Evolutionary conservation across 2,113 vertebrate genomes (phyloP).

Genomic region (Plotosus lineatus): DNA sequence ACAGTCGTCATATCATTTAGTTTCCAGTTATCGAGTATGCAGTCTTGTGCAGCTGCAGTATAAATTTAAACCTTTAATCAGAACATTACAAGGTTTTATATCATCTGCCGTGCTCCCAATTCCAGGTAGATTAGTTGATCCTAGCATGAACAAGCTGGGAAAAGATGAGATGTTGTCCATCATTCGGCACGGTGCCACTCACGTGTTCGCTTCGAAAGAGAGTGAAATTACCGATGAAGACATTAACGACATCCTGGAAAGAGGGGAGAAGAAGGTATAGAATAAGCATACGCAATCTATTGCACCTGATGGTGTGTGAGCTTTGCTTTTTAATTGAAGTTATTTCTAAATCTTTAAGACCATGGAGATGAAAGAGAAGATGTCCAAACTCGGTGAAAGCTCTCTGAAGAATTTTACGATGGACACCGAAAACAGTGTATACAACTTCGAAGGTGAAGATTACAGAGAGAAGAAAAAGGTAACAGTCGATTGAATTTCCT

Average conservation of each 20-base stretch:
- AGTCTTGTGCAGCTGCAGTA: too few species aligned
- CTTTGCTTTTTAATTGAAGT: background rate
- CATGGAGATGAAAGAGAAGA: constrained; percentile 92
- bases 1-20: too few species aligned
- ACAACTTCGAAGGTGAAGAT: constrained; percentile 98
- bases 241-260: constrained; percentile 91
- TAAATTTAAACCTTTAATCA: too few species aligned
- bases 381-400: constrained; percentile 91
- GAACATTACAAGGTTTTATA: too few species aligned
- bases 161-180: constrained; percentile 99
- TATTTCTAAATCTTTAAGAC: constrained; percentile 72
- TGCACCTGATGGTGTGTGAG: background rate
- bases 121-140: constrained; percentile 93
- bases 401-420: constrained; percentile 95
- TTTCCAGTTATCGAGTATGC: too few species aligned
- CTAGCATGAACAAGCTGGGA: constrained; percentile 93
- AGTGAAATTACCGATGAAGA: constrained; percentile 98
- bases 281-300: background rate
- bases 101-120: constrained; percentile 21
- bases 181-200: constrained; percentile 95
- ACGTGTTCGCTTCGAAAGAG: constrained; percentile 96
- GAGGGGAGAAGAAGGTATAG: constrained; percentile 90
- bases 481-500: background rate
- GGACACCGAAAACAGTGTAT: constrained; percentile 96
- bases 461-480: constrained; percentile 99